Evolutionary conservation across 2,888 invertebrate species (phyloP).

Genomic region (Hylaea fasciaria): DNA sequence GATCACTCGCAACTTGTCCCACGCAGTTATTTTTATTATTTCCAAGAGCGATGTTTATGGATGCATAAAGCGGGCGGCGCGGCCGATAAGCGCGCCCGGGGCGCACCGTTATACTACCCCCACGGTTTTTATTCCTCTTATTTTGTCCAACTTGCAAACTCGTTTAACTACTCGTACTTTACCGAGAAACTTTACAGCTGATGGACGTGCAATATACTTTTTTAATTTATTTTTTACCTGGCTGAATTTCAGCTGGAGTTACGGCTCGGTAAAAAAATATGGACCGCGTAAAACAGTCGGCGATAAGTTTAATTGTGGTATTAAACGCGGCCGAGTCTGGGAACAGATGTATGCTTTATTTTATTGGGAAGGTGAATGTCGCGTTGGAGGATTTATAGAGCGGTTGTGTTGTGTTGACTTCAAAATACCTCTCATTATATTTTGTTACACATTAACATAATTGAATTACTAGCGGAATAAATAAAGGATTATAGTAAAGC

Average conservation of each 20-base stretch:
- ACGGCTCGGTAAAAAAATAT: constrained; percentile 36
- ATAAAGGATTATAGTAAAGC: too few relatives aligned
- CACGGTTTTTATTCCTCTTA: constrained; percentile 36
- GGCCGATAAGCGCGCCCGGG: constrained; percentile 53
- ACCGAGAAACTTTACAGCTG: constrained; percentile 37
- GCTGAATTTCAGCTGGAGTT: constrained; percentile 32
- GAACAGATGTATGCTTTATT: constrained; percentile 34
- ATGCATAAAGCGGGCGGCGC: constrained; percentile 49
- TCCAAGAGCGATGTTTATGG: constrained; percentile 60
- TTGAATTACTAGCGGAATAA: too few relatives aligned
- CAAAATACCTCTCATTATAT: too few relatives aligned
- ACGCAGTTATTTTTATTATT: constrained; percentile 61
- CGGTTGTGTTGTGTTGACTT: background rate
- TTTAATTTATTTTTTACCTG: constrained; percentile 40
- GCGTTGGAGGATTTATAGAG: constrained; percentile 8
- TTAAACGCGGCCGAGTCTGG: constrained; percentile 37
- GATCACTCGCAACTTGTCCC: constrained; percentile 27
- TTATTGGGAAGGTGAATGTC: constrained; percentile 22
- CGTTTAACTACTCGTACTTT: constrained; percentile 44
- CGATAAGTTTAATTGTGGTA: constrained; percentile 43
- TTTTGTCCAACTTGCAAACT: constrained; percentile 43
- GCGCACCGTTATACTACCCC: constrained; percentile 20
- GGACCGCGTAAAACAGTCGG: constrained; percentile 31
- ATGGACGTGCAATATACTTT: constrained; percentile 41
- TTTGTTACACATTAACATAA: too few relatives aligned